phyloP scores from a whole-genome alignment of 1,140 invertebrate genomes.

The Apis cerana region DNA sequence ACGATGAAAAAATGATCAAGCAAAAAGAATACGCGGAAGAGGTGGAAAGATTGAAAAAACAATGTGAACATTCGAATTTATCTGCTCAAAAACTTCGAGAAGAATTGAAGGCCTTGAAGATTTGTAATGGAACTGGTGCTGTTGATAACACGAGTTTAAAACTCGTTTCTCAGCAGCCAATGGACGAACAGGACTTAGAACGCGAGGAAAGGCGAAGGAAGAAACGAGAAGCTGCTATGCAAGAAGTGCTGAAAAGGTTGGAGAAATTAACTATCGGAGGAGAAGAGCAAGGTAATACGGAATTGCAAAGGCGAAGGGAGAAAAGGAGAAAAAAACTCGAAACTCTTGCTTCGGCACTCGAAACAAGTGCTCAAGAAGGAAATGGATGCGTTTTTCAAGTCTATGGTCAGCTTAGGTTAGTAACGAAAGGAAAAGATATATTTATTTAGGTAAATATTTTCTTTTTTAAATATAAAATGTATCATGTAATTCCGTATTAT shows the following conservation, averaged over 20 bases:
- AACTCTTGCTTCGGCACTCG: slow-evolving; percentile 74
- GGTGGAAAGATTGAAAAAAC: slow-evolving; percentile 71
- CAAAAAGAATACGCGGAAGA: slow-evolving; percentile 61
- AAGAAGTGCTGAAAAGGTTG: slow-evolving; percentile 74
- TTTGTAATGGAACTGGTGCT: slow-evolving; percentile 62
- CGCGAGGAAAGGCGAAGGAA: slow-evolving; percentile 68
- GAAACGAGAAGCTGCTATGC: slow-evolving; percentile 76
- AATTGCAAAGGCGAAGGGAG: slow-evolving; percentile 73
- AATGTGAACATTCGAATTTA: slow-evolving; percentile 74
- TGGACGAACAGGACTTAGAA: slow-evolving; percentile 64
- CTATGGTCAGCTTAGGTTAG: slow-evolving; percentile 76
- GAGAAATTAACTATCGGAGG: slow-evolving; percentile 79
- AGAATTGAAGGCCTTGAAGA: slow-evolving; percentile 71
- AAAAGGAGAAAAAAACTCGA: slow-evolving; percentile 75
- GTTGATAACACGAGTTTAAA: neutral
- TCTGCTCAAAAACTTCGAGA: slow-evolving; percentile 73
- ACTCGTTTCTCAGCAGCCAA: neutral
- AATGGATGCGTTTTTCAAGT: slow-evolving; percentile 77
- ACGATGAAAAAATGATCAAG: slow-evolving; percentile 22
- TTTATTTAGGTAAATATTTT: neutral
- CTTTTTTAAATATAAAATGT: too few relatives aligned
- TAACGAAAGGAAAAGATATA: neutral
- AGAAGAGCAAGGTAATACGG: slow-evolving; percentile 73
- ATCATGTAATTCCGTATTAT: too few relatives aligned
- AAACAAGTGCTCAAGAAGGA: slow-evolving; percentile 74